phyloP scores from a whole-genome alignment of 1,140 invertebrate genomes.

The Cecropterus lyciades region DNA sequence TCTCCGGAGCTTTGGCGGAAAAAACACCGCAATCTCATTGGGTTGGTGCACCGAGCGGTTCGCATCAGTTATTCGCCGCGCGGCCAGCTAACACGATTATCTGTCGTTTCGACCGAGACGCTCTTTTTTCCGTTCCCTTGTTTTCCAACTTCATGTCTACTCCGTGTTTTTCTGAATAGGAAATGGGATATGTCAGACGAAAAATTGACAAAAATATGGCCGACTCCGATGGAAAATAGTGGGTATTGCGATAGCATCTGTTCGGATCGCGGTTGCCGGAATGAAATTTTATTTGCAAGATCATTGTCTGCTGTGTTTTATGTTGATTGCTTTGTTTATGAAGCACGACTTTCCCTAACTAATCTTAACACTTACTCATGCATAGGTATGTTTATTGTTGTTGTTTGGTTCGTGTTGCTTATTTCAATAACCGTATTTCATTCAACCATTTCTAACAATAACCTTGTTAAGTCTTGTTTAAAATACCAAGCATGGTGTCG shows the following conservation, averaged over 20 bases:
- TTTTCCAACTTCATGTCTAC: constrained; percentile 79
- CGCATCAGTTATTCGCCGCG: constrained; percentile 77
- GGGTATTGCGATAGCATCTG: constrained; percentile 79
- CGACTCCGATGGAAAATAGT: constrained; percentile 77
- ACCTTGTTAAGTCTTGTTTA: constrained; percentile 35
- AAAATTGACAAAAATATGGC: constrained; percentile 83
- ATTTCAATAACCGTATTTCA: constrained; percentile 24
- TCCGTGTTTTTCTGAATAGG: constrained; percentile 81
- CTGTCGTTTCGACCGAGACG: constrained; percentile 77
- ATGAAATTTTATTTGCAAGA: constrained; percentile 76
- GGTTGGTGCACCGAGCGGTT: constrained; percentile 71
- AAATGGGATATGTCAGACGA: constrained; percentile 83
- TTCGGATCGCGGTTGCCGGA: constrained; percentile 53
- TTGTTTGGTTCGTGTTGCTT: constrained; percentile 1
- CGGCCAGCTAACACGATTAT: constrained; percentile 82
- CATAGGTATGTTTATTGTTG: constrained; percentile 1
- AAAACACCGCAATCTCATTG: constrained; percentile 82
- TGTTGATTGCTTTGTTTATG: constrained; percentile 48
- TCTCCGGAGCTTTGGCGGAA: constrained; percentile 72
- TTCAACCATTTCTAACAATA: constrained; percentile 19
- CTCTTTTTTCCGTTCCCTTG: constrained; percentile 80
- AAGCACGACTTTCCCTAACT: not conserved
- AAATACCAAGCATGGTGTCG: constrained; percentile 21
- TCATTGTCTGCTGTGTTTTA: constrained; percentile 66
- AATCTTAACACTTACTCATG: not conserved